These are phyloP conservation scores for Lophotis ruficrista DNA, from an alignment of 2,113 vertebrate species.

Conservation along the genomic window DNA sequence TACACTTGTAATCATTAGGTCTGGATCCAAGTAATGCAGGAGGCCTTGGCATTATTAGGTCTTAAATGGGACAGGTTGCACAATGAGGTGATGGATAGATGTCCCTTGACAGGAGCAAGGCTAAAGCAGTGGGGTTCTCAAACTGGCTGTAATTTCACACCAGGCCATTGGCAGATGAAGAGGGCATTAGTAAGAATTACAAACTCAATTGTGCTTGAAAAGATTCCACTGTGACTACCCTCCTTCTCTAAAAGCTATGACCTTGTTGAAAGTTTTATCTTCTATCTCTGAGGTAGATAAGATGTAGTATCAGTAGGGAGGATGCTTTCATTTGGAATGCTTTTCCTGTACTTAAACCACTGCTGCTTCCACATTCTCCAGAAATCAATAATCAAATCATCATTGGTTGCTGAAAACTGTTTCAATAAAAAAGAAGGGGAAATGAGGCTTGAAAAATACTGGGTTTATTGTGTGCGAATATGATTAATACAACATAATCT, in stretches of 20 bases:
- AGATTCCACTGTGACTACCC: background rate
- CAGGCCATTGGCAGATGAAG: background rate
- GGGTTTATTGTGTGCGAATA: background rate
- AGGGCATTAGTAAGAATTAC: constrained; percentile 2
- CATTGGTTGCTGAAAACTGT: background rate
- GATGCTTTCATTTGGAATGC: constrained; percentile 4
- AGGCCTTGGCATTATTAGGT: constrained; percentile 5
- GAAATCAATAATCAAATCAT: constrained; percentile 1
- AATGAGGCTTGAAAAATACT: constrained; percentile 13
- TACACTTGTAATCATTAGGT: background rate
- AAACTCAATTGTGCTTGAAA: constrained; percentile 28
- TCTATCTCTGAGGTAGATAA: background rate
- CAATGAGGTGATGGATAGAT: constrained; percentile 28
- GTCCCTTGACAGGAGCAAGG: constrained; percentile 14
- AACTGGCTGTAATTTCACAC: constrained; percentile 69
- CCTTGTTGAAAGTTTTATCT: constrained; percentile 16
- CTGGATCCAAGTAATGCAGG: constrained; percentile 7
- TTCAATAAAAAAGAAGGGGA: background rate
- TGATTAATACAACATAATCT: constrained; percentile 12
- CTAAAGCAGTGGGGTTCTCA: constrained; percentile 25
- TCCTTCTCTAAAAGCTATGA: background rate
- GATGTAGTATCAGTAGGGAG: background rate
- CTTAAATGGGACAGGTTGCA: background rate
- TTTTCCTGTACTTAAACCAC: constrained; percentile 12
- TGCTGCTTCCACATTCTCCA: background rate